phyloP scores from a whole-genome alignment of 2,888 invertebrate genomes.

The Prosapia bicincta region DNA sequence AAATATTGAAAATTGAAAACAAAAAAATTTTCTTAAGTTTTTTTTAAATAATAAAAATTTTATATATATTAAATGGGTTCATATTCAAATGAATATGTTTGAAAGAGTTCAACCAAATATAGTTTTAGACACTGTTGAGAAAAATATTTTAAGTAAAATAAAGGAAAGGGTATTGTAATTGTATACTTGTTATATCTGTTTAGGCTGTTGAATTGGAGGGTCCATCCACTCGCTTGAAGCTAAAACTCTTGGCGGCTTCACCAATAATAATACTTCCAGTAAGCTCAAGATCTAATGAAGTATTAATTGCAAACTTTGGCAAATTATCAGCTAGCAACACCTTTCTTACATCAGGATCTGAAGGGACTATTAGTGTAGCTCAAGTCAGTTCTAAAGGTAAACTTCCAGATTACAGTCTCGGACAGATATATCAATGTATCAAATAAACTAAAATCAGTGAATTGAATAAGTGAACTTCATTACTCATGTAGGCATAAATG shows the following conservation, averaged over 20 bases:
- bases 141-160: background rate
- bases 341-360: slow-evolving; percentile 62
- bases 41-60: too few species aligned
- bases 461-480: too few species aligned
- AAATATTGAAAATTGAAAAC: too few species aligned
- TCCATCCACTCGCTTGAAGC: slow-evolving; percentile 49
- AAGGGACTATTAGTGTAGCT: slow-evolving; percentile 52
- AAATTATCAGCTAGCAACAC: slow-evolving; percentile 72
- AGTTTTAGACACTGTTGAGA: background rate
- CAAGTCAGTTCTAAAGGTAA: slow-evolving; percentile 43
- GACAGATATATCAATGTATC: too few species aligned
- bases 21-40: too few species aligned
- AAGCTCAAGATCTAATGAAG: slow-evolving; percentile 69
- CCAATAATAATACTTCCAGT: slow-evolving; percentile 87
- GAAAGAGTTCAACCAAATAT: background rate
- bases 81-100: too few species aligned
- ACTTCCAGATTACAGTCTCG: too few species aligned
- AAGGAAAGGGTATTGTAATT: background rate
- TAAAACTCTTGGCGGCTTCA: slow-evolving; percentile 66
- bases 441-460: too few species aligned
- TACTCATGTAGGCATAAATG: too few species aligned
- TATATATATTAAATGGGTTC: too few species aligned
- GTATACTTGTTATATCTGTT: too few species aligned
- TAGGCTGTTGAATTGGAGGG: slow-evolving; percentile 19
- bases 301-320: slow-evolving; percentile 78